Conservation (phyloP, 2,113 vertebrate species). For the Echinops telfairi region DNA sequence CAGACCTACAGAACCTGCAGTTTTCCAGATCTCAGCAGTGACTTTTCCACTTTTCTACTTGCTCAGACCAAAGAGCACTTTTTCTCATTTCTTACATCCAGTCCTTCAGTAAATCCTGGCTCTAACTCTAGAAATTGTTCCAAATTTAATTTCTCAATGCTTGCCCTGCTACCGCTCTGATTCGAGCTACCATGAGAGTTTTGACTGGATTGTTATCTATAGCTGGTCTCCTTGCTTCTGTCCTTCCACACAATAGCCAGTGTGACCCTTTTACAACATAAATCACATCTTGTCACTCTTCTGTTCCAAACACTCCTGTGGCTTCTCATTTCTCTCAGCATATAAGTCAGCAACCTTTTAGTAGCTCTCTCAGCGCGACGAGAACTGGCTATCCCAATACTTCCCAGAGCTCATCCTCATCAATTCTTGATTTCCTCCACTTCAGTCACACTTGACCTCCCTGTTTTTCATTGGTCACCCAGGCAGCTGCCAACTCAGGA, state of each 20-base stretch:
- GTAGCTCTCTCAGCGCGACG: neutral
- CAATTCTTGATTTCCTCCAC: neutral
- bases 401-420: neutral
- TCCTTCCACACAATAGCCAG: neutral
- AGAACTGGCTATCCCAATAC: neutral
- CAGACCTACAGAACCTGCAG: neutral
- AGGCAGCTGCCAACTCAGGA: neutral
- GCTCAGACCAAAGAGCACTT: neutral
- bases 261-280: neutral
- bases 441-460: neutral
- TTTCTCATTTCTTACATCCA: neutral
- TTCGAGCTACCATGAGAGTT: neutral
- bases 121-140: neutral
- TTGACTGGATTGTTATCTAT: neutral
- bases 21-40: neutral
- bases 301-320: neutral
- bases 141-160: neutral
- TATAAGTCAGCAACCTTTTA: neutral
- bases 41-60: neutral
- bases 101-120: neutral
- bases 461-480: neutral
- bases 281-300: neutral
- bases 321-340: neutral
- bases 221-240: neutral
- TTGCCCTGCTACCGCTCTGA: neutral